These are phyloP conservation scores for Conus betulinus DNA, from an alignment of 1,140 invertebrate species.

Conservation along the genomic window DNA sequence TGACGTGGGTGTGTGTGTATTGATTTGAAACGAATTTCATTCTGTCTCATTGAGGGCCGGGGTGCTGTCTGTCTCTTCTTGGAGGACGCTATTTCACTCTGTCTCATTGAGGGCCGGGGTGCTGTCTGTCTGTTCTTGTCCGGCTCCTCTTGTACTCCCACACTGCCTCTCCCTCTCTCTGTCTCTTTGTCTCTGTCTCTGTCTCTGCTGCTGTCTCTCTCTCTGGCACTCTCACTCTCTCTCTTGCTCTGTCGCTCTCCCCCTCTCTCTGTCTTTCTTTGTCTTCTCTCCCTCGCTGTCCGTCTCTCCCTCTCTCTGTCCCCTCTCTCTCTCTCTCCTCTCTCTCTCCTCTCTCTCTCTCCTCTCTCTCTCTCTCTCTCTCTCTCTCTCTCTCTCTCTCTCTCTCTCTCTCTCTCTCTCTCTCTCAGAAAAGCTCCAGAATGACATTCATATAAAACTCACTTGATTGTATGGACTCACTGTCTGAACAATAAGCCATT, in stretches of 20 bases:
- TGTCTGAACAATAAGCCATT: no score
- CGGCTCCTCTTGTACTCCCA: not conserved
- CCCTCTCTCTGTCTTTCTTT: no score
- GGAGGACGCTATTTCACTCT: not conserved
- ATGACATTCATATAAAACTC: not conserved
- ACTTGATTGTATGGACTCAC: not conserved
- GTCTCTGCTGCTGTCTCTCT: not conserved
- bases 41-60: no score
- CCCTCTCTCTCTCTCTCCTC: not conserved
- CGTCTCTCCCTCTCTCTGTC: not conserved
- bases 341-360: not conserved
- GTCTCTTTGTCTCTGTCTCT: not conserved
- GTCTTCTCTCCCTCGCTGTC: no score
- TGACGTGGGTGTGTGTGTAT: no score
- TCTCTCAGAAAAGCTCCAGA: not conserved
- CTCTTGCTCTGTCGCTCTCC: no score
- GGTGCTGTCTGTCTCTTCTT: not conserved
- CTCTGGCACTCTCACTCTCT: not conserved
- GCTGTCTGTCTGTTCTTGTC: not conserved
- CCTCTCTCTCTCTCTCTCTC: slow-evolving; percentile 4
- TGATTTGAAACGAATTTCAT: not conserved
- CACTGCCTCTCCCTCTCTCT: not conserved
- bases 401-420: slow-evolving; percentile 9
- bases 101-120: no score
- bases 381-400: not conserved